These are phyloP conservation scores for Chaetura pelagica DNA, from an alignment of 2,113 vertebrate species.

Conservation along the genomic window DNA sequence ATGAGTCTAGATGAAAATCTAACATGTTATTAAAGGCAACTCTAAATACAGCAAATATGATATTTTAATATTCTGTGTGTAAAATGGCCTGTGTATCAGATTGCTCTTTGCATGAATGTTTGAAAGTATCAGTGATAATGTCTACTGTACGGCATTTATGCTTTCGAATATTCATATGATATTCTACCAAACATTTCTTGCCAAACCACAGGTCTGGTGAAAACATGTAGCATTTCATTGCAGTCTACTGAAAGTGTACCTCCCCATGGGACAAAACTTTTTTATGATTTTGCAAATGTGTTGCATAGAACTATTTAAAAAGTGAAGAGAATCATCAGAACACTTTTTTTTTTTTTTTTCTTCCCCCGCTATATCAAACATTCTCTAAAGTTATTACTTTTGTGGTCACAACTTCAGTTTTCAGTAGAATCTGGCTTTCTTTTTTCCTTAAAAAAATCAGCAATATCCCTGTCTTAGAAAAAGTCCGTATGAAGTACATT, in stretches of 20 bases:
- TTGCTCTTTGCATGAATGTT: background rate
- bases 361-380: background rate
- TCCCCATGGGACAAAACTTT: background rate
- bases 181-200: background rate
- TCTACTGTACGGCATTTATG: background rate
- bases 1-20: background rate
- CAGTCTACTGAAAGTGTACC: background rate
- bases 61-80: background rate
- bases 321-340: background rate
- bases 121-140: background rate
- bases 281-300: background rate
- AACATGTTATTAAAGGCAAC: background rate
- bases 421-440: background rate
- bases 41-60: background rate
- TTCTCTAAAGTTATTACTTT: background rate
- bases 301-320: background rate
- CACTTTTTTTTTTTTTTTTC: background rate
- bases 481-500: background rate
- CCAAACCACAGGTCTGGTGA: background rate
- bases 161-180: background rate
- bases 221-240: background rate
- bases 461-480: background rate
- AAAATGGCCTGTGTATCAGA: background rate
- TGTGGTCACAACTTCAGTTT: background rate
- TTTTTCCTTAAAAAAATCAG: background rate